These are phyloP conservation scores for Kryptopterus vitreolus DNA, from an alignment of 2,797 vertebrate species.

Conservation along the genomic window DNA sequence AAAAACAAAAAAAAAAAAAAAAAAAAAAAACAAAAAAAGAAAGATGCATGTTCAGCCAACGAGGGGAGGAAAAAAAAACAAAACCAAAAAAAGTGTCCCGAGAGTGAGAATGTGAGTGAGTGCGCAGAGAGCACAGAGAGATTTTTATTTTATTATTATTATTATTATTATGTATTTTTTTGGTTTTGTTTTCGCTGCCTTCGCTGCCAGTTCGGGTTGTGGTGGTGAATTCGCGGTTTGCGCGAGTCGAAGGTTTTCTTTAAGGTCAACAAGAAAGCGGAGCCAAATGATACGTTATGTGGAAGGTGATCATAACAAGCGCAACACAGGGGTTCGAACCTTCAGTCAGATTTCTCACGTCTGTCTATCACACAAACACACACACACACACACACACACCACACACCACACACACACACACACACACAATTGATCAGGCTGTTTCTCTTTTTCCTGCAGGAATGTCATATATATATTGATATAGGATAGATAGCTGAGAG, in stretches of 20 bases:
- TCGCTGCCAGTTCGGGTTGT: no score
- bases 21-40: no score
- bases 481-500: no score
- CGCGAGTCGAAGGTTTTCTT: constrained; percentile 40
- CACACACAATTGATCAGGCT: background rate
- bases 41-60: background rate
- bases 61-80: no score
- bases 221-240: constrained; percentile 42
- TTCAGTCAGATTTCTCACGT: background rate
- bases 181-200: constrained; percentile 4
- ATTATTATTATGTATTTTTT: no score
- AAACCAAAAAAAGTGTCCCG: background rate
- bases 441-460: constrained; percentile 24
- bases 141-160: no score
- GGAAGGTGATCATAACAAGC: constrained; percentile 28
- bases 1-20: no score
- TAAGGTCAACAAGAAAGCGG: constrained; percentile 33
- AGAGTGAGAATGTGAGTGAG: background rate
- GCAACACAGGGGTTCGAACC: constrained; percentile 39
- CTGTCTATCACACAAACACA: background rate
- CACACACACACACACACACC: background rate
- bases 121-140: background rate
- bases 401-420: background rate
- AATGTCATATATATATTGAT: no score
- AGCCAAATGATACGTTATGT: constrained; percentile 40